A percentile compares a stretch with the other conserved stretches of the same genome.
phyloP scores from a whole-genome alignment of 2,113 vertebrate genomes.

The Hipposideros armiger region DNA sequence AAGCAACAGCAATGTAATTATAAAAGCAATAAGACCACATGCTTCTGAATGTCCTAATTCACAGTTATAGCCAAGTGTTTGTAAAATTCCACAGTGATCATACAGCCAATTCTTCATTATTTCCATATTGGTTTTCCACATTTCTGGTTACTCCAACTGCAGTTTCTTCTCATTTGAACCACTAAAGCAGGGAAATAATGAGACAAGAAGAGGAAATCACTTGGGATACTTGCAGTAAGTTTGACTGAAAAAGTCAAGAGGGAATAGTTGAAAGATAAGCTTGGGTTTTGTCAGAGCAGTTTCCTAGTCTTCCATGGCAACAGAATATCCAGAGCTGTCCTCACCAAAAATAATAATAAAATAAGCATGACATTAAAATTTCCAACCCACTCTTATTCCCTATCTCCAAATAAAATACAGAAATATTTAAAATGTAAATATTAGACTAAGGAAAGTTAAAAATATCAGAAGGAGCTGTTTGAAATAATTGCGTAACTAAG shows the following conservation, averaged over 20 bases:
- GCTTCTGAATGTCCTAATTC: not conserved
- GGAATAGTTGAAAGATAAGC: not conserved
- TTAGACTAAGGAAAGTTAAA: conserved; percentile 25
- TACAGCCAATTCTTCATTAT: not conserved
- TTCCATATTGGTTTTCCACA: conserved; percentile 24
- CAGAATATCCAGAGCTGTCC: not conserved
- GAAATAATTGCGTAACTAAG: conserved; percentile 15
- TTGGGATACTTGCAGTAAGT: not conserved
- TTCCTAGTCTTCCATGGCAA: not conserved
- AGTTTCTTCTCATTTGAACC: not conserved
- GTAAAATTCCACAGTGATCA: not conserved
- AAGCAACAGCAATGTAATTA: not conserved
- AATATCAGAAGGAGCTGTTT: conserved; percentile 3
- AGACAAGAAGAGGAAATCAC: not conserved
- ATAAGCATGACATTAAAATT: not conserved
- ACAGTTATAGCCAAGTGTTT: not conserved
- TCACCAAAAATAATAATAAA: not conserved
- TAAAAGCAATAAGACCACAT: not conserved
- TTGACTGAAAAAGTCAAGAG: conserved; percentile 23
- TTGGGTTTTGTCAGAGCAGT: conserved; percentile 5
- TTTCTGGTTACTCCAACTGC: conserved; percentile 21
- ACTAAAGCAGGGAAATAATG: not conserved
- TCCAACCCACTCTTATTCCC: not conserved
- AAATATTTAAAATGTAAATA: conserved; percentile 24
- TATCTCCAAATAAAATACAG: conserved; percentile 6